Evolutionary conservation across 2,888 invertebrate species (phyloP), one percentile per base, ranked within the genome.

Genomic region (Brachylomia viminalis): DNA sequence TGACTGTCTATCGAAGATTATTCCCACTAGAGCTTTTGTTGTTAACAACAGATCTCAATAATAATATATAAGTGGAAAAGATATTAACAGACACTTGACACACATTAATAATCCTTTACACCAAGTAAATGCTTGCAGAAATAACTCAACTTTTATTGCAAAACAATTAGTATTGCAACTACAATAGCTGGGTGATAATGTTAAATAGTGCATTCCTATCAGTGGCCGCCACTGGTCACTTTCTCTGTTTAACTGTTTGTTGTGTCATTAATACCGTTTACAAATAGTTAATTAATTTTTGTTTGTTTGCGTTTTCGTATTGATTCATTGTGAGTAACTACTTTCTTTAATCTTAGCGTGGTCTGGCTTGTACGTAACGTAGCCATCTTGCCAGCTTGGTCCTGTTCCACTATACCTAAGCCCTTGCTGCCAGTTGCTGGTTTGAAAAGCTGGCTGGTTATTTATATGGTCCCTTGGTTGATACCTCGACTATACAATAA

Each of bases 141-240:
- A 78, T 49, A 62, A 64, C n/a, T 66, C 20, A 13, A 56, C 59
- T 77, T 83, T 77, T 82, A 77, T 87, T 86, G 81, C 87, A 69
- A 74, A 85, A 69, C 30, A 68, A 78, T 80, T 78, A 47, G 59
- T 72, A 66, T 58, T 76, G 65, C 11, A 62, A 64, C 49, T 76
- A 79, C 61, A 86, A 69, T 76, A 30, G 65, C 42, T 17, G 54
- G 54, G 49, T 71, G 71, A 83, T 75, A 75, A 64, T 73, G 38
- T 49, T 58, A 45, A 80, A 80, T 88, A 88, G 88, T 87, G 67
- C 72, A 77, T 75, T 72, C 65, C 61, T 79, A 85, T 79, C 87
- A 67, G 85, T 72, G 59, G 62, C 38, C 75, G 73, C 73, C 68
- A 75, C 68, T 49, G 78, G 88, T 56, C 87, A 85, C 80, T 85